Conservation (phyloP, 2,888 invertebrate species). For the Cantharis rufa region DNA sequence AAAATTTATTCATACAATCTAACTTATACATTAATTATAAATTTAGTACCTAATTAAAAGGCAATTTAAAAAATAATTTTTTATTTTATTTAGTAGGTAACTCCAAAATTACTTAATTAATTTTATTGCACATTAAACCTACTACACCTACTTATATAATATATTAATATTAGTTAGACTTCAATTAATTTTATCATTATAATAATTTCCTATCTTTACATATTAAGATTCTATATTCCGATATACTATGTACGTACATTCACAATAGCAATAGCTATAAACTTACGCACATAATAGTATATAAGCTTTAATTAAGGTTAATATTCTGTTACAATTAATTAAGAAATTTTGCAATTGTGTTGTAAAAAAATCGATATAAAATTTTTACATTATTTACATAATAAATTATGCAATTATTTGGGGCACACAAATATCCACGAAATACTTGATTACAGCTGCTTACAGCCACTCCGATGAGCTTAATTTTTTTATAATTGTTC, state of each 20-base stretch:
- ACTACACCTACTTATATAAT: background rate
- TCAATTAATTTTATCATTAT: background rate
- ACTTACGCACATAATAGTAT: background rate
- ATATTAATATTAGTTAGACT: background rate
- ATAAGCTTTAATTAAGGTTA: background rate
- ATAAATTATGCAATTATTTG: no score
- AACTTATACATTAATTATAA: background rate
- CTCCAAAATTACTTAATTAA: background rate
- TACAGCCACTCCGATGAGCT: background rate
- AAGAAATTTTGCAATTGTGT: background rate
- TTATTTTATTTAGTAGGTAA: background rate
- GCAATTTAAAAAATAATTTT: background rate
- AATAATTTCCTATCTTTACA: background rate
- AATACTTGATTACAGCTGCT: background rate
- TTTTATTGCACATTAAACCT: background rate
- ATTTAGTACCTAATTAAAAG: background rate
- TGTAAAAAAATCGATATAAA: background rate
- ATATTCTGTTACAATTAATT: background rate
- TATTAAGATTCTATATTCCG: background rate
- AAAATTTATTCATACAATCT: background rate
- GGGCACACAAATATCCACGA: background rate
- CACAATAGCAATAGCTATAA: background rate
- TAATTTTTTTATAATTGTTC: background rate
- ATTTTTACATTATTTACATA: background rate
- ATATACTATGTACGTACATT: background rate